These are phyloP conservation scores for Chrysopilus asiliformis DNA, from an alignment of 2,888 invertebrate genomes.

Conservation along the genomic window DNA sequence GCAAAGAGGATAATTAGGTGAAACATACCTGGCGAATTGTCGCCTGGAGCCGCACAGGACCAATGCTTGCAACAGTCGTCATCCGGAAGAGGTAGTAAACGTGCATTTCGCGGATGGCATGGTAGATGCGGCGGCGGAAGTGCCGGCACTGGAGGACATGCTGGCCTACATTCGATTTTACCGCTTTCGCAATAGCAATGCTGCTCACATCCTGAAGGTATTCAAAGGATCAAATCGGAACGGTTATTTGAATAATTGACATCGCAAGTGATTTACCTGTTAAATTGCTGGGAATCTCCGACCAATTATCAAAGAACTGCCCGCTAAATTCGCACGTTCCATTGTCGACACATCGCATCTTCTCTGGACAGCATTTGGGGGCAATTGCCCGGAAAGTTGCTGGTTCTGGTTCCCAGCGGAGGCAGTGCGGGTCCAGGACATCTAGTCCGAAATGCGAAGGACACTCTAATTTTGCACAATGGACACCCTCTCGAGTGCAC, in stretches of 20 bases:
- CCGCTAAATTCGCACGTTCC: conserved; percentile 69
- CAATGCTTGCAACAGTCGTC: conserved; percentile 80
- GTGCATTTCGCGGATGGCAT: conserved; percentile 54
- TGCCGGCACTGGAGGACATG: conserved; percentile 64
- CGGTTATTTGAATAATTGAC: not conserved
- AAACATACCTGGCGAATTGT: conserved; percentile 15
- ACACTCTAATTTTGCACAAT: conserved; percentile 70
- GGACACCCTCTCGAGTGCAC: conserved; percentile 54
- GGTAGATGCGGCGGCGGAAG: conserved; percentile 60
- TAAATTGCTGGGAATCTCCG: conserved; percentile 61
- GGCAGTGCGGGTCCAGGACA: conserved; percentile 67
- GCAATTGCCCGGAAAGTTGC: conserved; percentile 53
- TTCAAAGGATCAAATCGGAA: not conserved
- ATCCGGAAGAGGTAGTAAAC: conserved; percentile 49
- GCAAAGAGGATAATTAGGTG: too few relatives aligned
- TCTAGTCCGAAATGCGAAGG: conserved; percentile 76
- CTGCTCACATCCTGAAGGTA: conserved; percentile 66
- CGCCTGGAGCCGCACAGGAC: conserved; percentile 43
- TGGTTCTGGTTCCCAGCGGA: conserved; percentile 75
- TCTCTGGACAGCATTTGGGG: conserved; percentile 70
- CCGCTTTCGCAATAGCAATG: conserved; percentile 81
- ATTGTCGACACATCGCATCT: conserved; percentile 64
- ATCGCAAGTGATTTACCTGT: conserved; percentile 37
- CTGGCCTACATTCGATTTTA: conserved; percentile 68
- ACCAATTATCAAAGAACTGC: conserved; percentile 53